Conservation (phyloP, 2,113 vertebrate species). For the Pipa parva region DNA sequence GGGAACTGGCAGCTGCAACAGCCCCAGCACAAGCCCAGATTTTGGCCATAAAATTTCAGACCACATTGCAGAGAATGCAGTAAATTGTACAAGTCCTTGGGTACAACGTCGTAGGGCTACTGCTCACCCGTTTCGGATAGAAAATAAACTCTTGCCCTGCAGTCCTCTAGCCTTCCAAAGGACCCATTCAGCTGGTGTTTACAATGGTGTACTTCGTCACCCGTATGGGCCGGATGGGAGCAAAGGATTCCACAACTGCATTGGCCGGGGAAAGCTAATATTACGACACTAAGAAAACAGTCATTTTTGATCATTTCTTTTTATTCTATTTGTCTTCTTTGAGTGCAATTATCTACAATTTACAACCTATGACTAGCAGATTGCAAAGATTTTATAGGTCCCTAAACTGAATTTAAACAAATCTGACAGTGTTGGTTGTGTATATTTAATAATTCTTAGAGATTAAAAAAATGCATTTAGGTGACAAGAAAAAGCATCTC, state of each 20-base stretch:
- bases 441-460: no score
- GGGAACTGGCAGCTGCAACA: neutral
- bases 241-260: constrained; percentile 48
- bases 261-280: constrained; percentile 47
- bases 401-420: no score
- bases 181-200: neutral
- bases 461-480: no score
- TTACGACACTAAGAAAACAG: constrained; percentile 32
- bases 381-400: no score
- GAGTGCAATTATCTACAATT: no score
- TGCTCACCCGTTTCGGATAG: neutral
- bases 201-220: constrained; percentile 28
- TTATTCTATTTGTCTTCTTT: no score
- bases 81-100: constrained; percentile 43
- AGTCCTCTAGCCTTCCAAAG: accelerated
- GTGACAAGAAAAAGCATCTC: no score
- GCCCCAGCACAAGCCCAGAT: neutral
- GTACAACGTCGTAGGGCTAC: constrained; percentile 33
- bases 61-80: neutral
- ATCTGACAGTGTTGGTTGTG: no score
- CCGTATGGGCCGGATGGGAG: constrained; percentile 47
- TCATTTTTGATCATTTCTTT: neutral
- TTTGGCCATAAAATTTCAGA: constrained; percentile 40
- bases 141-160: accelerated
- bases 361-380: no score